Base-by-base conservation (phyloP, 2,888 invertebrate species). In the Ophioninae sp. region DNA sequence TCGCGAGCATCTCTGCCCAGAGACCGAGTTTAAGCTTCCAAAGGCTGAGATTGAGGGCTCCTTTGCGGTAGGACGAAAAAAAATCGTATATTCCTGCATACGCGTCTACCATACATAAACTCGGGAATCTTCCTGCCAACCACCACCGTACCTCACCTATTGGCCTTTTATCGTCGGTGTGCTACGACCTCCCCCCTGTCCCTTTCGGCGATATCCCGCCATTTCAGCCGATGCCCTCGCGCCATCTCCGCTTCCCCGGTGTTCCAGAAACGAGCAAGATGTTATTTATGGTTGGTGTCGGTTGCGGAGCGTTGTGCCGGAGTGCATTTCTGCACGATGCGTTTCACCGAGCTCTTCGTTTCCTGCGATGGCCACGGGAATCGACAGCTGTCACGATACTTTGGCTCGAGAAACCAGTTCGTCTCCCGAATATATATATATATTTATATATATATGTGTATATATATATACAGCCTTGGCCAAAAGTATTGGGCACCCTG, bases 351-450 rank as follows among this genome's bases (percentile, higher is more conserved):
- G 50, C 50, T 61, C 67, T 37, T 10, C 67, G 67, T 81, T 77
- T 39, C 76, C 77, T 67, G 72, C 85, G 85, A 57, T 41, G n/a
- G 23, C 10, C 41, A 57, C 57, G 59, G 21, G 87, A 90, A 91
- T 91, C 90, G 90, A 90, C 91, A 91, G 89, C 90, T 91, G 90
- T 91, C 90, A 87, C 85, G 85, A 86, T 86, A 86, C 88, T 85
- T 86, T 86, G 85, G 85, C 85, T 72, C 87, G 86, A 85, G 86
- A 87, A 86, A 86, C 89, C 17, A 65, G 77, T 56, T 87, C 85
- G 85, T 87, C 85, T 85, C 44, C 17, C 13, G 17, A 61, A 56
- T 79, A 50, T 70, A 20, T 50, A 21, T 30, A 44, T 39, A 23
- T 44, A n/a, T 13, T 62, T 21, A 61, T 68, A 67, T 69, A 41